Percentiles rank a stretch among this genome's conserved stretches.
phyloP scores from a whole-genome alignment of 2,888 invertebrate species.

The Caenorhabditis becei region DNA sequence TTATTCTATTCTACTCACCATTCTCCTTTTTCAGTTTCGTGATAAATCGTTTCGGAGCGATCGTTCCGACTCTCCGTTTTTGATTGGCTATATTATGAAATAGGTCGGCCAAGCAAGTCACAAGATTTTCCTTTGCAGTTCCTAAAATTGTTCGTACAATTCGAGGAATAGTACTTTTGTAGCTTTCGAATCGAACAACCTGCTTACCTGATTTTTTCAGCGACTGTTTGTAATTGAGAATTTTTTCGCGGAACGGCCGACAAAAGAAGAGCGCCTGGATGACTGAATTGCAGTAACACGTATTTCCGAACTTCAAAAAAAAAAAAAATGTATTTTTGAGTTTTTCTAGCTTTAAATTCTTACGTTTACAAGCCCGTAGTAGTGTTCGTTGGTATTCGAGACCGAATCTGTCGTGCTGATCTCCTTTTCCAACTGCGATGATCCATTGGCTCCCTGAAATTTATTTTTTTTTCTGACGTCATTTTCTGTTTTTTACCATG shows the following conservation, averaged over 20 bases:
- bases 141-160: conserved; percentile 70
- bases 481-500: background rate
- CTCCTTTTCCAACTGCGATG: conserved; percentile 98
- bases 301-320: conserved; percentile 91
- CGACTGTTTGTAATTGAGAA: conserved; percentile 92
- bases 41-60: conserved; percentile 99
- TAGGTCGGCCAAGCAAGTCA: conserved; percentile 97
- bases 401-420: conserved; percentile 95
- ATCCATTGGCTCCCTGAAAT: conserved; percentile 94
- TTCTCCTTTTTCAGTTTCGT: conserved; percentile 98
- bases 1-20: conserved; percentile 85
- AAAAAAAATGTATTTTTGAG: background rate
- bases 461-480: too few relatives aligned
- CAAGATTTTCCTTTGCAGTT: conserved; percentile 90
- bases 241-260: conserved; percentile 98
- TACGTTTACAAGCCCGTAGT: conserved; percentile 99
- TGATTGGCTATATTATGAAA: conserved; percentile 99
- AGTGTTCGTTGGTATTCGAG: conserved; percentile 95
- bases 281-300: conserved; percentile 99
- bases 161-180: too few relatives aligned
- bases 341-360: conserved; percentile 83
- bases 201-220: conserved; percentile 82
- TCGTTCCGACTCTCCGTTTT: conserved; percentile 98
- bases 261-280: conserved; percentile 99
- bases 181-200: too few relatives aligned